These are phyloP conservation scores for Amblyjoppa proteus DNA, from an alignment of 2,888 invertebrate genomes.

Conservation along the genomic window DNA sequence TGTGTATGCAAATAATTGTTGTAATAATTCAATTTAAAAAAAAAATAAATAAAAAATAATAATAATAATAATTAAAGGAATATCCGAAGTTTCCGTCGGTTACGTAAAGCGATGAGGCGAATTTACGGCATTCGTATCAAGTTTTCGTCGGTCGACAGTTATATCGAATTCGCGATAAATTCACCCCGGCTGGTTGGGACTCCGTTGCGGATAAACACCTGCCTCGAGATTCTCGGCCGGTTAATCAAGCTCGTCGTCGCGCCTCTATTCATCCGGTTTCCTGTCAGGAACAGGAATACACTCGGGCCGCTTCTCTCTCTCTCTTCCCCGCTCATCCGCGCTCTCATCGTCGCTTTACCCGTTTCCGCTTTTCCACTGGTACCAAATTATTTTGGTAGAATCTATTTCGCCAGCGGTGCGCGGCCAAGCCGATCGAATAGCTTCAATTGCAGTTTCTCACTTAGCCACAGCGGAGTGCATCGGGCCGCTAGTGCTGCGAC, in stretches of 20 bases:
- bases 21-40: not conserved
- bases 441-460: constrained; percentile 26
- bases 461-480: constrained; percentile 31
- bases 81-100: not conserved
- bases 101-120: not conserved
- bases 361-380: constrained; percentile 7
- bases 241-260: constrained; percentile 51
- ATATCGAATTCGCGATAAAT: constrained; percentile 46
- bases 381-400: constrained; percentile 47
- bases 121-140: not conserved
- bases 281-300: constrained; percentile 47
- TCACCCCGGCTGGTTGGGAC: constrained; percentile 24
- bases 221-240: constrained; percentile 41
- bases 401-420: constrained; percentile 27
- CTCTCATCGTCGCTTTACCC: constrained; percentile 12
- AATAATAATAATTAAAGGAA: not conserved
- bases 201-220: constrained; percentile 51
- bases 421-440: constrained; percentile 27
- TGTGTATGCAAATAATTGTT: too few species aligned
- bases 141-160: constrained; percentile 6
- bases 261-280: constrained; percentile 49
- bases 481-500: constrained; percentile 16
- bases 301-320: not conserved
- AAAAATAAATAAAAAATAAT: too few species aligned
- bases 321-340: not conserved